phyloP scores from a whole-genome alignment of 1,140 invertebrate genomes.

The Araneus ventricosus region DNA sequence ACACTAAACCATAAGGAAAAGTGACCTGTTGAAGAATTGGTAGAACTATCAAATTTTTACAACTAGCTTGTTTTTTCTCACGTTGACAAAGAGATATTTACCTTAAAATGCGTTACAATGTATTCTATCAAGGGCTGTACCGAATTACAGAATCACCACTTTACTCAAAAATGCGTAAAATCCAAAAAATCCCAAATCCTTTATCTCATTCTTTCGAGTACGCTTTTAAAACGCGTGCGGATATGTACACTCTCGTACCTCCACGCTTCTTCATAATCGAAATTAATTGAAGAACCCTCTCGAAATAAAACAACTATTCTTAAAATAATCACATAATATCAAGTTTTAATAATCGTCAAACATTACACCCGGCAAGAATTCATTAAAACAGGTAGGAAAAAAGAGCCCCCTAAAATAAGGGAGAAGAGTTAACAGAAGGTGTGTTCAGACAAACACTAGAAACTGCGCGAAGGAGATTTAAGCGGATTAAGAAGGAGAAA shows the following conservation, averaged over 20 bases:
- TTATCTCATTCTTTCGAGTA: neutral
- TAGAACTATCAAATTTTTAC: no score
- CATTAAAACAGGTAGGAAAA: slow-evolving; percentile 13
- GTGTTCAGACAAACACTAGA: slow-evolving; percentile 24
- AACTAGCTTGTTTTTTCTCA: no score
- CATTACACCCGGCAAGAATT: slow-evolving; percentile 29
- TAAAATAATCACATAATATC: slow-evolving; percentile 47
- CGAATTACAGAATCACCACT: no score
- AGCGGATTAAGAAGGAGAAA: slow-evolving; percentile 24
- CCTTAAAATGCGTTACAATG: no score
- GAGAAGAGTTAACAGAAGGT: neutral
- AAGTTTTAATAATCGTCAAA: slow-evolving; percentile 50
- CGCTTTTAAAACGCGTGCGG: neutral
- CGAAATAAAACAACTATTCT: neutral
- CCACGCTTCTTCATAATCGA: neutral
- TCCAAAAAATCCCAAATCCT: neutral
- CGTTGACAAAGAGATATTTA: no score
- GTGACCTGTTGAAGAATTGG: no score
- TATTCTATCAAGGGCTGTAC: no score
- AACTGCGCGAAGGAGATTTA: slow-evolving; percentile 3
- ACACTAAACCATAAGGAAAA: no score
- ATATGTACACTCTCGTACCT: neutral
- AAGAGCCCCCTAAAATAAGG: neutral
- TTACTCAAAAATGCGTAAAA: neutral
- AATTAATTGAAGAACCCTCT: slow-evolving; percentile 12